phyloP scores from a whole-genome alignment of 2,797 vertebrate species.

The Gastrophryne carolinensis region DNA sequence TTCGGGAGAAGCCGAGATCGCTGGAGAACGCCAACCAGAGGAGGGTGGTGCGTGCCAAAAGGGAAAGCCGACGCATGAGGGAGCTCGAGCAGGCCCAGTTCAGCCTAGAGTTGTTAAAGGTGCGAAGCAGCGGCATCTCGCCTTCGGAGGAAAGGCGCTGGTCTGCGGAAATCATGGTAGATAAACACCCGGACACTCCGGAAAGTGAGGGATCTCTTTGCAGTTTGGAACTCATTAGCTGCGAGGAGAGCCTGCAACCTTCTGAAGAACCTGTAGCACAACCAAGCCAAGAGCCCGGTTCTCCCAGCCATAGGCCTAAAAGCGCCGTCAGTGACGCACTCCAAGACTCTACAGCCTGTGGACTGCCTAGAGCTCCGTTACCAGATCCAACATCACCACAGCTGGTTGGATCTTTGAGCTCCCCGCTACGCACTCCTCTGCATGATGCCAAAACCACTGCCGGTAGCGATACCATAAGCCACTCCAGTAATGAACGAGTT shows the following conservation, averaged over 20 bases:
- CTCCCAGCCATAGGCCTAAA: conserved; percentile 2
- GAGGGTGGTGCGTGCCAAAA: conserved; percentile 85
- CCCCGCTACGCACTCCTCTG: background rate
- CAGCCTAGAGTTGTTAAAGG: conserved; percentile 93
- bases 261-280: conserved; percentile 36
- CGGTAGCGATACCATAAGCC: background rate
- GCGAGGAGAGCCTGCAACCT: conserved; percentile 70
- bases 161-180: conserved; percentile 75
- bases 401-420: background rate
- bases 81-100: conserved; percentile 95
- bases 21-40: conserved; percentile 83
- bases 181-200: conserved; percentile 76
- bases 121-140: conserved; percentile 81
- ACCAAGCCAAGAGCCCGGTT: conserved; percentile 43
- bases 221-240: conserved; percentile 84
- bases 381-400: background rate
- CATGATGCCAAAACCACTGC: background rate
- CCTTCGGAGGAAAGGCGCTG: conserved; percentile 83
- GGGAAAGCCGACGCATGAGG: conserved; percentile 92
- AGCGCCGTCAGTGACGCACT: background rate
- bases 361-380: background rate
- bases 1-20: conserved; percentile 76
- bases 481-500: background rate
- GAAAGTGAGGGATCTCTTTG: conserved; percentile 91
- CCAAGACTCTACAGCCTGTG: background rate